These are phyloP conservation scores for Bursaphelenchus okinawaensis DNA, from an alignment of 2,888 invertebrate genomes.

Conservation along the genomic window DNA sequence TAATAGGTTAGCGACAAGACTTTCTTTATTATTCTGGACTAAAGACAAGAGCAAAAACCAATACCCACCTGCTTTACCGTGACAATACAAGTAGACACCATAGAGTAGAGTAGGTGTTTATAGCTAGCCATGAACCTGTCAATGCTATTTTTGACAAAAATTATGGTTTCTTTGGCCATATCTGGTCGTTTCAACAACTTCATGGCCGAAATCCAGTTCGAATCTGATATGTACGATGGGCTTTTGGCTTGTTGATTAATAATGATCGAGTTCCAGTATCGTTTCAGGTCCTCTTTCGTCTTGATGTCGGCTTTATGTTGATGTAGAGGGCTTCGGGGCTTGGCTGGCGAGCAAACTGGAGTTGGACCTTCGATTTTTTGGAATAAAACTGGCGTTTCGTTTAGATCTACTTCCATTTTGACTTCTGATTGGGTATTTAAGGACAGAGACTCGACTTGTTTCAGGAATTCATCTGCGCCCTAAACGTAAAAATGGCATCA, in stretches of 20 bases:
- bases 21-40: too few relatives aligned
- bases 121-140: neutral
- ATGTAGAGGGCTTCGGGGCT: neutral
- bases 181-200: neutral
- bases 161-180: neutral
- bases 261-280: neutral
- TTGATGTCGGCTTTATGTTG: neutral
- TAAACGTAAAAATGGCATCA: neutral
- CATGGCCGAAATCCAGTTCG: neutral
- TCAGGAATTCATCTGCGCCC: conserved; percentile 4
- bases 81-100: neutral
- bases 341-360: neutral
- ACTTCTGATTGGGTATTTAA: neutral
- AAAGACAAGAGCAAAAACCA: too few relatives aligned
- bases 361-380: neutral
- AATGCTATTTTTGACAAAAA: neutral
- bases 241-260: neutral
- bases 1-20: too few relatives aligned
- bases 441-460: neutral
- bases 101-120: neutral
- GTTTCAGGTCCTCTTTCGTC: neutral
- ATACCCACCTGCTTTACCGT: neutral
- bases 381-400: neutral
- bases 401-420: conserved; percentile 8
- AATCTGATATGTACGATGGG: neutral